Evolutionary conservation across 2,888 invertebrate species (phyloP).

Genomic region (Noctua pronuba): DNA sequence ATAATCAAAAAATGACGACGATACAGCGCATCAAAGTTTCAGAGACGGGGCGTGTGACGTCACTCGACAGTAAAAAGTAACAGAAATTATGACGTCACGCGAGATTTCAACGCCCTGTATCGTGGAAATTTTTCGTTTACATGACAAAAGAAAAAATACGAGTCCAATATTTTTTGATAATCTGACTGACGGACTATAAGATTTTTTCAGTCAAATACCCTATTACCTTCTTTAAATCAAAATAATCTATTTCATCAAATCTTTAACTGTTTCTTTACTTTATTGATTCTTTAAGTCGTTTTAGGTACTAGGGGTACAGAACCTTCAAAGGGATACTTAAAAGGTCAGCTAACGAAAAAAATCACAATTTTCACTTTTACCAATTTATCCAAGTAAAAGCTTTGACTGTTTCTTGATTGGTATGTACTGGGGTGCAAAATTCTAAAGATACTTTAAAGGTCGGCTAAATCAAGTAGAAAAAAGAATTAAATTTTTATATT

Average conservation of each 20-base stretch:
- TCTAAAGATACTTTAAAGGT: slow-evolving; percentile 21
- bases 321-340: not conserved
- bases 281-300: not conserved
- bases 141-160: too few species aligned
- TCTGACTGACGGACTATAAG: too few species aligned
- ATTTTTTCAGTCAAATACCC: too few species aligned
- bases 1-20: too few species aligned
- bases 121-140: too few species aligned
- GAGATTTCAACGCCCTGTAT: too few species aligned
- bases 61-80: too few species aligned
- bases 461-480: slow-evolving; percentile 7
- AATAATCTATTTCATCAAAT: not conserved
- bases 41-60: too few species aligned
- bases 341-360: not conserved
- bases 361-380: not conserved
- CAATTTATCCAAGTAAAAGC: not conserved
- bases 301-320: not conserved
- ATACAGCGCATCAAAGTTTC: too few species aligned
- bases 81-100: too few species aligned
- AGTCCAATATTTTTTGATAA: too few species aligned
- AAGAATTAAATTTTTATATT: slow-evolving; percentile 21
- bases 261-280: not conserved
- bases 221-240: not conserved
- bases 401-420: not conserved
- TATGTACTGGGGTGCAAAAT: slow-evolving; percentile 35